Evolutionary conservation across 2,888 invertebrate genomes (phyloP), one percentile per base, ranked within the genome.

Genomic region (Alsophila aescularia): DNA sequence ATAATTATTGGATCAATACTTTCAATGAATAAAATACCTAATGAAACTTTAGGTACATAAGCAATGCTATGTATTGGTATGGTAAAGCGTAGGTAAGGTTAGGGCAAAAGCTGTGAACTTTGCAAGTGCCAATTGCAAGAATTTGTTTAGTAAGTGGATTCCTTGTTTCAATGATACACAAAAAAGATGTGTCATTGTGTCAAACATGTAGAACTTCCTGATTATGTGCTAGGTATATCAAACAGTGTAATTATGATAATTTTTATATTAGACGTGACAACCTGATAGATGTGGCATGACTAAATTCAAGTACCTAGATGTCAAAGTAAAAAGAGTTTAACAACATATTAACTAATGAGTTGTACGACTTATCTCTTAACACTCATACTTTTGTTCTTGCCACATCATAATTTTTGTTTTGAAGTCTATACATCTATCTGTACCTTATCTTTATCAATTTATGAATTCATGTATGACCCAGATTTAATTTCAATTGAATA

Each of bases 1-100:
- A n/a, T n/a, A n/a, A 3, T 18, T 47, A 24, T 15, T 47, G 15
- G 35, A 62, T 56, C 58, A 55, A 58, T 58, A 55, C 21, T 31
- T 51, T 41, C 14, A 16, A 49, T 35, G 13, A 42, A 39, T 50
- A 15, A 35, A 27, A 37, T 37, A 27, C 8, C 8, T 32, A 55
- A 52, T 62, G 56, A 58, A 62, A 59, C 55, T 45, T 35, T 14
- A 39, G 16, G 10, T 18, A 15, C 16, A 35, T 36, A 15, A 14
- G 10, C 21, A 48, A 37, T 27, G 10, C 21, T 44, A 37, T 27
- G 48, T 37, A 36, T 31, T 41, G 13, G 39, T 48, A 57, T 57
- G 56, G 62, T 24, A 36, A 54, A 35, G n/a, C n/a, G n/a, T n/a
- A n/a, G n/a, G n/a, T n/a, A 37, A 2, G 5, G 24, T 7, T 40